Conservation (phyloP, 2,113 vertebrate species). For the Pluvialis apricaria region DNA sequence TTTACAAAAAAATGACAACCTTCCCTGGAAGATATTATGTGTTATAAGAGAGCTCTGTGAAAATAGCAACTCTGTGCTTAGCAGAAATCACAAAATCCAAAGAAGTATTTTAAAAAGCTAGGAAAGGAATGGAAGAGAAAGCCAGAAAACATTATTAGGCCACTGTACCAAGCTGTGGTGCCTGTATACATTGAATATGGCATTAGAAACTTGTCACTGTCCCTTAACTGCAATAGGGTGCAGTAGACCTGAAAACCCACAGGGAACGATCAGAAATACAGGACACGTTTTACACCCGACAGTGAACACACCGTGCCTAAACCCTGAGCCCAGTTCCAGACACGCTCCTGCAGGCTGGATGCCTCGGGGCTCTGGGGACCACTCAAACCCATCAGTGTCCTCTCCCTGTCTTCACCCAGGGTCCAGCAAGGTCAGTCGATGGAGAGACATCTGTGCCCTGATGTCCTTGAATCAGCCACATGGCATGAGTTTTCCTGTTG, state of each 20-base stretch:
- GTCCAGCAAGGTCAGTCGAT: fast-evolving
- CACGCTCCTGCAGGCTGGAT: fast-evolving
- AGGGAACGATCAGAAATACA: background rate
- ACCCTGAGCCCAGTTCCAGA: background rate
- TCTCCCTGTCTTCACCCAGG: background rate
- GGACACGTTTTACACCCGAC: fast-evolving
- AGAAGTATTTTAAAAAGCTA: background rate
- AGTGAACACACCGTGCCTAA: background rate
- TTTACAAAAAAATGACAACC: background rate
- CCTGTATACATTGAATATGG: fast-evolving
- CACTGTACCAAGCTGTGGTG: background rate
- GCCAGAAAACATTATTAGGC: background rate
- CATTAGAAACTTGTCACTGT: background rate
- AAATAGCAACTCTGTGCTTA: background rate
- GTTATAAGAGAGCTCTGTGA: background rate
- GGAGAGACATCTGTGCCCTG: fast-evolving
- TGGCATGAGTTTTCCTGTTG: fast-evolving
- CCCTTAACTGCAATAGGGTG: background rate
- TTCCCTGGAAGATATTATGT: background rate
- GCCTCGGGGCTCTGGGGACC: background rate
- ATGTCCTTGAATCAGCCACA: background rate
- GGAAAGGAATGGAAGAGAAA: background rate
- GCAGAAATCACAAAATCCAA: background rate
- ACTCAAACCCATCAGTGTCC: background rate
- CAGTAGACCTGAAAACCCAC: background rate